Evolutionary conservation across 2,113 vertebrate genomes (phyloP), one percentile per base, ranked within the genome.

Genomic region (Strigops habroptila): DNA sequence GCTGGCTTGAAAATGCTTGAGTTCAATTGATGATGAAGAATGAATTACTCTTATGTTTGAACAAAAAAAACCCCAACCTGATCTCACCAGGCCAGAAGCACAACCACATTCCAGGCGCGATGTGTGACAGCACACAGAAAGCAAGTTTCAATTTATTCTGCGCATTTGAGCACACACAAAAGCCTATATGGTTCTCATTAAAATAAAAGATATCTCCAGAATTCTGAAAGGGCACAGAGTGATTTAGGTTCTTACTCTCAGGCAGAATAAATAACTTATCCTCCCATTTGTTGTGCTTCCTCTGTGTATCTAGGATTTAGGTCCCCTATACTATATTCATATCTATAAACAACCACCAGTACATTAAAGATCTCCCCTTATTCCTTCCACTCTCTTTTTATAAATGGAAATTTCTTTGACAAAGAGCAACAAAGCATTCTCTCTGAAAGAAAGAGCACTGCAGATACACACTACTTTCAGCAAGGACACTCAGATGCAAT

Each of bases 1-100:
- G 93, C 95, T 95, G 93, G 93, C 82, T 95, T 95, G 82, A 92
- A 96, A 94, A 94, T 95, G 63, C 88, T 91, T 0, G 2, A 91
- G 90, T 92, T 96, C 86, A 96, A 93, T 82, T 95, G 92, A 93
- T 33, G 70, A 97, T 96, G 91, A 96, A 94, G 96, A 97, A 96
- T 96, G 93, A 96, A 96, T 95, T 96, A 93, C 74, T 71, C 92
- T 95, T 76, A 92, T 93, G 70, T 75, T 62, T 95, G 82, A 97
- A 92, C 88, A 87, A 88, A 86, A 96, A 93, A 88, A 31, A 3
- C 39, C 64, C 84, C 55, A 97, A 95, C 88, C 90, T 95, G 95
- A 95, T 95, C 86, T 94, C 91, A 96, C 90, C 57, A 94, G 81
- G 77, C 94, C 81, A 97, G 95, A 96, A 95, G 67, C 82, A 95